Evolutionary conservation across 2,888 invertebrate species (phyloP).

Genomic region (Acronicta psi): DNA sequence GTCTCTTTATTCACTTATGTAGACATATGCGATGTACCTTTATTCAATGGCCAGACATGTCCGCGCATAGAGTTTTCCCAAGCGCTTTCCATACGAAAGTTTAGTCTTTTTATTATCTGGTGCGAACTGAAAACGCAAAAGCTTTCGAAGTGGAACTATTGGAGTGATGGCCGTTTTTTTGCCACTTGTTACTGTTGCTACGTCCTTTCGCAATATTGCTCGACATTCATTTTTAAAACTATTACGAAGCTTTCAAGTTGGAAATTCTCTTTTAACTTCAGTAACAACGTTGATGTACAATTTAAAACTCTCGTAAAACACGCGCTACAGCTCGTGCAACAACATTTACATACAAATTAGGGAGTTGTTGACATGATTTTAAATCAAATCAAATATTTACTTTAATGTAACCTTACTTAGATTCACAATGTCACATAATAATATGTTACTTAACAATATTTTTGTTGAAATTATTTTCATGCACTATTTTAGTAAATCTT

Average conservation of each 20-base stretch:
- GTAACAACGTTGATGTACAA: not conserved
- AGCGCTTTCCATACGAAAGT: conserved; percentile 15
- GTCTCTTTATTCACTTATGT: not conserved
- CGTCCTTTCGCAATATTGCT: not conserved
- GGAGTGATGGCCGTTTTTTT: conserved; percentile 19
- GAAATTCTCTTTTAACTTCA: not conserved
- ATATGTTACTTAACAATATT: conserved; percentile 11
- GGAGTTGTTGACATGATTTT: conserved; percentile 14
- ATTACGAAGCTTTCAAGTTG: not conserved
- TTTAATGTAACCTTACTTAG: conserved; percentile 27
- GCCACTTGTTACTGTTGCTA: too few species aligned
- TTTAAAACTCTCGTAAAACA: conserved; percentile 11
- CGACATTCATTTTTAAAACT: conserved; percentile 9
- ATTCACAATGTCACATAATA: conserved; percentile 13
- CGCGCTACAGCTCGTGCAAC: not conserved
- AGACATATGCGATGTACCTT: conserved; percentile 4
- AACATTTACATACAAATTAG: conserved; percentile 15
- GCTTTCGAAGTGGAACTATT: conserved; percentile 19
- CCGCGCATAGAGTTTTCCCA: conserved; percentile 5
- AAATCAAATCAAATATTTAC: conserved; percentile 31
- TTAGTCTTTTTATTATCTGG: conserved; percentile 5
- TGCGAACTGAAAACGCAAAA: conserved; percentile 13
- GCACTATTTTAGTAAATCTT: conserved; percentile 3
- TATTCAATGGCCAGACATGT: conserved; percentile 7
- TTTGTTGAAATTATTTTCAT: conserved; percentile 4